phyloP scores from a whole-genome alignment of 2,797 vertebrate genomes.

The Saguinus oedipus region DNA sequence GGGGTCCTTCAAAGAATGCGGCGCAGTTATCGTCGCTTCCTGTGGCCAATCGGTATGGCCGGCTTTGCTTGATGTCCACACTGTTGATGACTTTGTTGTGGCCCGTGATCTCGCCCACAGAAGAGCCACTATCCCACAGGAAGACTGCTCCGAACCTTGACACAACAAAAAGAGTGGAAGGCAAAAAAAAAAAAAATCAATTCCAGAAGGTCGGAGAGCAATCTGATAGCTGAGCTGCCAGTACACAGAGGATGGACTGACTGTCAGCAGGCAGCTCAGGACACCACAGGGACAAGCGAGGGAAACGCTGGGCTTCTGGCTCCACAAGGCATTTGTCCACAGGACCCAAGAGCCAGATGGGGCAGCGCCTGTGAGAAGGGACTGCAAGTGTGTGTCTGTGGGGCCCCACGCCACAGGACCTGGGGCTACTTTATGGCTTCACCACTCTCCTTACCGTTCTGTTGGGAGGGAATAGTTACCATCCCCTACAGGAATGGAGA shows the following conservation, averaged over 20 bases:
- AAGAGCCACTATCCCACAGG: constrained; percentile 95
- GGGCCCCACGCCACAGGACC: accelerated
- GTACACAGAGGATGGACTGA: neutral
- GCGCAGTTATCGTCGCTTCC: constrained; percentile 92
- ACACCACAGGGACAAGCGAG: accelerated
- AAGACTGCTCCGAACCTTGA: constrained; percentile 93
- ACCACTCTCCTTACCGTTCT: accelerated
- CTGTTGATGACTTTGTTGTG: constrained; percentile 95
- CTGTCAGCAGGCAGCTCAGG: accelerated
- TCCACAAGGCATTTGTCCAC: accelerated
- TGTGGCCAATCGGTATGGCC: constrained; percentile 92
- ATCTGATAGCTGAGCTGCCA: accelerated
- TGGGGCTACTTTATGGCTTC: neutral
- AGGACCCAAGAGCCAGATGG: neutral
- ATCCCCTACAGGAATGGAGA: neutral
- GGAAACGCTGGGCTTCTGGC: accelerated
- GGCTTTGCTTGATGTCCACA: constrained; percentile 93
- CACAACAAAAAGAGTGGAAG: neutral
- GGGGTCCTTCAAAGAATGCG: constrained; percentile 94
- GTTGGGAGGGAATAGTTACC: neutral
- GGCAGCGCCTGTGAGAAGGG: neutral
- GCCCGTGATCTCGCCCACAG: constrained; percentile 92
- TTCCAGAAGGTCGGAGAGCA: neutral
- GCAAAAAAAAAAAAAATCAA: neutral
- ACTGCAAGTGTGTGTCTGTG: accelerated